Evolutionary conservation across 1,140 invertebrate genomes (phyloP), one percentile per base, ranked within the genome.

Genomic region (Philopotamus ludificatus): DNA sequence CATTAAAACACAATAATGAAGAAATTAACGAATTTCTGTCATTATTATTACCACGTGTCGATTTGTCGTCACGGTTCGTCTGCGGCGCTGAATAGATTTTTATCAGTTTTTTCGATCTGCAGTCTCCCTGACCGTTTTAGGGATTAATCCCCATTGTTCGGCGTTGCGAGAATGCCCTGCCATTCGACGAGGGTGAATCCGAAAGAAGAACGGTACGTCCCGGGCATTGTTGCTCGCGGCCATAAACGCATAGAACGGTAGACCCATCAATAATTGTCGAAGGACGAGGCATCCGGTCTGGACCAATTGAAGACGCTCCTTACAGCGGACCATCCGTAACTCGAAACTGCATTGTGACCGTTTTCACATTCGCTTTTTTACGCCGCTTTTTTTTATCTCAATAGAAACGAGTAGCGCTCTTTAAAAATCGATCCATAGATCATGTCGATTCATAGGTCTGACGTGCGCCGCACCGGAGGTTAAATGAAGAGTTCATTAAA

Each of bases 51-150:
- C 54, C 54, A 57, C 54, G 28, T 34, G 28, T 34, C 28, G 4
- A 34, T 34, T 34, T n/a, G n/a, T 12, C 28, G 28, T 63, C 51
- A 42, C 22, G 49, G 34, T 20, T 54, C 54, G 58, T n/a, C n/a
- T n/a, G n/a, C n/a, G n/a, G n/a, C n/a, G n/a, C 58, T 65, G 51
- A 65, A 65, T 26, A 65, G 63, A 49, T 65, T 65, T 65, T 65
- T 65, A 65, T 65, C 63, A 65, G 51, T 57, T 65, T 65, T 65
- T 65, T 65, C 34, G 54, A 65, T 65, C 63, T 65, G 23, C 23
- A 54, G 49, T 20, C 15, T 45, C 8, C 34, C 53, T 65, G 63
- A 58, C 63, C 63, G 53, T 65, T 65, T 65, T 47, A 25, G 42
- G 63, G 42, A 65, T 65, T 65, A 65, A 65, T 39, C 41, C 42